Conservation (phyloP, 2,888 invertebrate genomes). For the Pseudanteris insignis region DNA sequence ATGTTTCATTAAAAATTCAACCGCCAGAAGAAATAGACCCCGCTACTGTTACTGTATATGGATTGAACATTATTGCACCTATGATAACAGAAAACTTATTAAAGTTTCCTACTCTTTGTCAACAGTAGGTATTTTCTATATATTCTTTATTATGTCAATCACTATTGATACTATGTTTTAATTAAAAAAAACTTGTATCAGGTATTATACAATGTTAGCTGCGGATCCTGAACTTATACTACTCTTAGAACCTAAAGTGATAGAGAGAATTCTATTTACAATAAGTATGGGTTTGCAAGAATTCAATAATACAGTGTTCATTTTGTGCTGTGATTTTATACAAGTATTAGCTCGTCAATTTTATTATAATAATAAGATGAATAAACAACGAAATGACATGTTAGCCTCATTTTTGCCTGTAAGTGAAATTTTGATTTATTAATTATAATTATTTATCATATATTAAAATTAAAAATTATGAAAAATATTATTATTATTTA, state of each 20-base stretch:
- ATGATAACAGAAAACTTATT: conserved; percentile 72
- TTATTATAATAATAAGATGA: conserved; percentile 57
- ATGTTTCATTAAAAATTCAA: conserved; percentile 68
- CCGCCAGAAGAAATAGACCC: conserved; percentile 56
- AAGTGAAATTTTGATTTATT: conserved; percentile 42
- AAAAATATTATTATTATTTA: conserved; percentile 4
- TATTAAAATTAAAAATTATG: conserved; percentile 5
- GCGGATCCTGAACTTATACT: conserved; percentile 74
- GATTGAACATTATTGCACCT: conserved; percentile 77
- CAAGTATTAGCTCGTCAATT: conserved; percentile 69
- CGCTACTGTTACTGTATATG: conserved; percentile 75
- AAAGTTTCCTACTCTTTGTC: conserved; percentile 75
- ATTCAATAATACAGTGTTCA: conserved; percentile 70
- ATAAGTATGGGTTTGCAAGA: conserved; percentile 72
- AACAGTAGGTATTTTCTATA: conserved; percentile 71
- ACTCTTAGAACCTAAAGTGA: conserved; percentile 67
- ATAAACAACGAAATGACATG: conserved; percentile 60
- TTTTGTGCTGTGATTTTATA: conserved; percentile 72
- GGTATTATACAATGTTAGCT: conserved; percentile 72
- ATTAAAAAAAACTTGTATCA: too few relatives aligned
- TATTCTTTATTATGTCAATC: too few relatives aligned
- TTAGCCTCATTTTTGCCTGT: conserved; percentile 68
- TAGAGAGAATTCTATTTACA: conserved; percentile 69
- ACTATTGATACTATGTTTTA: too few relatives aligned
- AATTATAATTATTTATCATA: neutral